phyloP scores from a whole-genome alignment of 2,797 vertebrate genomes.

The Argyrosomus regius region DNA sequence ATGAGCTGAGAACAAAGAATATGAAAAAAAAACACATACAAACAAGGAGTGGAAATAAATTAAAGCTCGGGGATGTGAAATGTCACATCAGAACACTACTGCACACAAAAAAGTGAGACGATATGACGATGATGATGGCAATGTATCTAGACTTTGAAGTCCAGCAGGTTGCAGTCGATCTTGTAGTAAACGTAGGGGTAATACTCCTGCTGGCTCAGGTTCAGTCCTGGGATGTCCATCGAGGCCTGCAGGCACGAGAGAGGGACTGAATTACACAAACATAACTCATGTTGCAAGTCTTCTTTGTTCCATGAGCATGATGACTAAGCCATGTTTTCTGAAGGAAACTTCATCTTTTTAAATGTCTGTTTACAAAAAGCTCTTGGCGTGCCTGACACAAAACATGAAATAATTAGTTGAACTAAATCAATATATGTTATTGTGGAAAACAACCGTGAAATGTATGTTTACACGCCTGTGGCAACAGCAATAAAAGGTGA shows the following conservation, averaged over 20 bases:
- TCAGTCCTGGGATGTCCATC: slow-evolving; percentile 97
- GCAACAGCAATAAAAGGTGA: no score
- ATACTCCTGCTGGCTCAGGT: slow-evolving; percentile 98
- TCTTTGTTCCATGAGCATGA: not conserved
- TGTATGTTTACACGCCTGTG: not conserved
- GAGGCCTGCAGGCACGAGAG: slow-evolving; percentile 85
- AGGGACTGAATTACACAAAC: not conserved
- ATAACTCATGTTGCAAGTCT: no score
- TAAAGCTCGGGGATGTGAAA: slow-evolving; percentile 52
- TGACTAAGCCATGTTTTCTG: not conserved
- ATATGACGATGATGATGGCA: slow-evolving; percentile 8
- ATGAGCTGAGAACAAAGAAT: slow-evolving; percentile 10
- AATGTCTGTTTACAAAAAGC: not conserved
- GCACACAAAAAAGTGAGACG: slow-evolving; percentile 8
- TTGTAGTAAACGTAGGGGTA: slow-evolving; percentile 99
- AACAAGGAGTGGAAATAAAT: slow-evolving; percentile 50
- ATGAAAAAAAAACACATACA: not conserved
- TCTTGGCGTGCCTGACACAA: no score
- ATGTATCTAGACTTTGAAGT: slow-evolving; percentile 90
- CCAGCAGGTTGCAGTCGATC: slow-evolving; percentile 96
- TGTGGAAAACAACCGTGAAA: not conserved
- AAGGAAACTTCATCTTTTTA: not conserved
- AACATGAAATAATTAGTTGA: not conserved
- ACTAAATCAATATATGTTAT: not conserved
- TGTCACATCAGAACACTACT: slow-evolving; percentile 49